A percentile compares a stretch with the other conserved stretches of the same genome.
Conservation (phyloP, 2,888 invertebrate species). For the Crematogaster levior region DNA sequence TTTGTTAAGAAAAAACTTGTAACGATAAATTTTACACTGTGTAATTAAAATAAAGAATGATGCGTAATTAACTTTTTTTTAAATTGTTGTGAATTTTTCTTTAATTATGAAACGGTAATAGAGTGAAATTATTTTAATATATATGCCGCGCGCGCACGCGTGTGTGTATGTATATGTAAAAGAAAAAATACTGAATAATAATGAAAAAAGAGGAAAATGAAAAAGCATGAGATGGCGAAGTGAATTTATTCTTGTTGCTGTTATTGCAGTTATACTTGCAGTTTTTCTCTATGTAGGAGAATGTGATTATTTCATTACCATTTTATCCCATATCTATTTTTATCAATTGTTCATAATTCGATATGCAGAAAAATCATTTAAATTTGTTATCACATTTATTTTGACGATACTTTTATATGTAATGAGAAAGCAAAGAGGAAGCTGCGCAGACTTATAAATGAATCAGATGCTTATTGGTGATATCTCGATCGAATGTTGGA, state of each 20-base stretch:
- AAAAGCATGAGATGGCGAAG: not conserved
- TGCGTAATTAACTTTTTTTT: not conserved
- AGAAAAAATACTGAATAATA: too few relatives aligned
- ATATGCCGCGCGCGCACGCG: too few relatives aligned
- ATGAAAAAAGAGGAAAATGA: not conserved
- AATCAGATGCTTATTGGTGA: not conserved
- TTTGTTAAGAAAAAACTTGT: not conserved
- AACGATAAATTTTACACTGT: not conserved
- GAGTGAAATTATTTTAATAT: not conserved
- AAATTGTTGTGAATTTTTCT: not conserved
- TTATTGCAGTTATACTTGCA: not conserved
- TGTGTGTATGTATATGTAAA: too few relatives aligned
- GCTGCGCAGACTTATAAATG: not conserved
- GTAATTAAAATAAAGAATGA: not conserved
- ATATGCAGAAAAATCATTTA: not conserved
- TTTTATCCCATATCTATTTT: not conserved
- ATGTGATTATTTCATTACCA: constrained; percentile 4
- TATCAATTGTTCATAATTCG: not conserved
- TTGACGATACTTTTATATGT: not conserved
- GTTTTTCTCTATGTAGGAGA: not conserved
- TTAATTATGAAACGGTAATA: not conserved
- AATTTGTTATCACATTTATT: not conserved
- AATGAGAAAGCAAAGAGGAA: not conserved
- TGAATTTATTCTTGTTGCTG: not conserved
- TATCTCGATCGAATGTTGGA: not conserved